Conservation (phyloP, 2,113 vertebrate species). For the Dunckerocampus dactyliophorus region DNA sequence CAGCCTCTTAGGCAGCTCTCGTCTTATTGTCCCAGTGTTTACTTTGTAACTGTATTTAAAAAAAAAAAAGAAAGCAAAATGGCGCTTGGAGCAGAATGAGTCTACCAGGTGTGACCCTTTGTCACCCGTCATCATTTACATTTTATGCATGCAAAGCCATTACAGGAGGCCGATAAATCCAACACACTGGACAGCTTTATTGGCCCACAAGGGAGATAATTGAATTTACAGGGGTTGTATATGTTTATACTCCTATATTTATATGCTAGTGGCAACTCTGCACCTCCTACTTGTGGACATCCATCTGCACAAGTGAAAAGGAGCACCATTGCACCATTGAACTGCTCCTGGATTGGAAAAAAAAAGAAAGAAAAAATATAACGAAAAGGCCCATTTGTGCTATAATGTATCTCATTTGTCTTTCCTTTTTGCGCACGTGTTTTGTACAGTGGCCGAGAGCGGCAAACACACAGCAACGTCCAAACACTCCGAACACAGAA, state of each 20-base stretch:
- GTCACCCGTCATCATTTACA: slow-evolving; percentile 11
- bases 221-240: slow-evolving; percentile 42
- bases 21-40: slow-evolving; percentile 24
- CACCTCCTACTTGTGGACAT: slow-evolving; percentile 30
- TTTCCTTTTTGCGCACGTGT: background rate
- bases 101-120: background rate
- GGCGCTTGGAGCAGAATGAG: background rate
- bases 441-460: too few relatives aligned
- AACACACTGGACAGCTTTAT: slow-evolving; percentile 40
- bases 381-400: background rate
- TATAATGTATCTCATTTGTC: slow-evolving; percentile 2
- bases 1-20: slow-evolving; percentile 24
- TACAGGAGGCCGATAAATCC: slow-evolving; percentile 35
- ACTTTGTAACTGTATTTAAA: background rate
- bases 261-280: slow-evolving; percentile 29
- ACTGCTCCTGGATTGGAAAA: slow-evolving; percentile 1
- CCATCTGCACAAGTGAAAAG: slow-evolving; percentile 13
- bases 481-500: too few relatives aligned
- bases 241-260: slow-evolving; percentile 15
- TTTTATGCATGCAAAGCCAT: slow-evolving; percentile 31
- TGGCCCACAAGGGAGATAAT: slow-evolving; percentile 36
- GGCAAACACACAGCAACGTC: too few relatives aligned
- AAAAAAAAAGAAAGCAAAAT: background rate
- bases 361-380: background rate
- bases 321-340: slow-evolving; percentile 8